A percentile compares a stretch with the other conserved stretches of the same genome.
Conservation (phyloP, 2,888 invertebrate species). For the Apoda limacodes region DNA sequence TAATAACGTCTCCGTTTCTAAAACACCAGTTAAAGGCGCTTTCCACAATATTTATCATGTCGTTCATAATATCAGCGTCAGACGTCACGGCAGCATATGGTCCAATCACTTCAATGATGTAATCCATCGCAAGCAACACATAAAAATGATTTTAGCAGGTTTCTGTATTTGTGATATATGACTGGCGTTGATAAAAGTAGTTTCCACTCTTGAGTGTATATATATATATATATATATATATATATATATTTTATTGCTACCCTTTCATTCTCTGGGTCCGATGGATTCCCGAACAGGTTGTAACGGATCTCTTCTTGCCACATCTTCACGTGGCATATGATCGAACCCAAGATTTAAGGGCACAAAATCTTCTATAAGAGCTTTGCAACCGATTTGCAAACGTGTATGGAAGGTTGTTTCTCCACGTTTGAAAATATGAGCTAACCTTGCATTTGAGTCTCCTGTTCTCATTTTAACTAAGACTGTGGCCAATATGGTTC, state of each 20-base stretch:
- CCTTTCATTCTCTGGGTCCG: constrained; percentile 3
- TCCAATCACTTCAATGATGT: constrained; percentile 4
- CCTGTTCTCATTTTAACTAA: constrained; percentile 5
- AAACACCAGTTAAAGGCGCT: too few relatives aligned
- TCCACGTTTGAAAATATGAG: constrained; percentile 8
- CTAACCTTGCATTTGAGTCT: constrained; percentile 7
- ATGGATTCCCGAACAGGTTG: neutral
- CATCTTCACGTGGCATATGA: constrained; percentile 6
- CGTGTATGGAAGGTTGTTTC: constrained; percentile 8
- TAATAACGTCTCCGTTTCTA: too few relatives aligned
- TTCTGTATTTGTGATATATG: constrained; percentile 1
- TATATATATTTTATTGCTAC: constrained; percentile 7
- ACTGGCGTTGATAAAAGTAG: constrained; percentile 5
- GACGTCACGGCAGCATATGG: constrained; percentile 1
- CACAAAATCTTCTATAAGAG: constrained; percentile 2
- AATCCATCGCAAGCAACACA: constrained; percentile 3
- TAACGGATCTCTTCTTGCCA: constrained; percentile 7
- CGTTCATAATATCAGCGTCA: neutral
- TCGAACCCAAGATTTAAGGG: constrained; percentile 3
- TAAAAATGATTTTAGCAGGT: constrained; percentile 3
- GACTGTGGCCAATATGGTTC: constrained; percentile 6
- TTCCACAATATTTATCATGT: neutral
- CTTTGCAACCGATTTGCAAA: constrained; percentile 1
- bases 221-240: too few relatives aligned
- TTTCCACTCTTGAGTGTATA: constrained; percentile 7